Base-by-base conservation (phyloP, 2,113 vertebrate species). In the Neolamprologus sp. region DNA sequence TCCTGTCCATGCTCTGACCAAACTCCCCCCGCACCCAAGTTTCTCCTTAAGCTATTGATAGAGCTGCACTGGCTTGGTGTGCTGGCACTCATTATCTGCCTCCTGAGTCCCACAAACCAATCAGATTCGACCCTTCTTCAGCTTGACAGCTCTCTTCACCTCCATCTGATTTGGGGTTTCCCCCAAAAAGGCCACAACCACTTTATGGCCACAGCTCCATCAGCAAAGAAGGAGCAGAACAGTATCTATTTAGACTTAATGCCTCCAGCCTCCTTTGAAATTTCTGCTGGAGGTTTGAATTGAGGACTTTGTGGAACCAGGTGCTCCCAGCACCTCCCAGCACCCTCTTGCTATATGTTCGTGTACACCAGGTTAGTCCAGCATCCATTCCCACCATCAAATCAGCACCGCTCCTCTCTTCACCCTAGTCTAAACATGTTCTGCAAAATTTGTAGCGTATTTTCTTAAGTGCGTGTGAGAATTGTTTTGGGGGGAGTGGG, bases 11-110 rank as follows among this genome's bases (percentile, higher is more conserved):
- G 30, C 17, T 65, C 60, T 2, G 1, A n/a, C 3, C 33, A 65
- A 65, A 65, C 60, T 65, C 28, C 30, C 30, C 60, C 30, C 60
- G 2, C 30, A 0, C 10, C 1, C 30, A n/a, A 12, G 60, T 65
- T 5, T 65, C 60, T 37, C 17, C 33, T 35, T 65, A 2, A 65
- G 10, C 30, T 65, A 1, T 35, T 37, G 33, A n/a, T 35, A 65
- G 60, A 37, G 33, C 60, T 37, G 10, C 60, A 65, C 33, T 65
- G 0, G 10, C 60, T 37, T 37, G 60, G 60, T 0, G 0, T 65
- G 30, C 60, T 65, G 17, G 3, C 3, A 65, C 17, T 13, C 1
- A 0, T 37, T 37, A n/a, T 35, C 19, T 21, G 2, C 10, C 19
- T 65, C 10, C 33, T 0, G 10, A 65, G 33, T 37, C 19, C 4